phyloP scores from a whole-genome alignment of 2,888 invertebrate species.

The Pantelozetes paolii region DNA sequence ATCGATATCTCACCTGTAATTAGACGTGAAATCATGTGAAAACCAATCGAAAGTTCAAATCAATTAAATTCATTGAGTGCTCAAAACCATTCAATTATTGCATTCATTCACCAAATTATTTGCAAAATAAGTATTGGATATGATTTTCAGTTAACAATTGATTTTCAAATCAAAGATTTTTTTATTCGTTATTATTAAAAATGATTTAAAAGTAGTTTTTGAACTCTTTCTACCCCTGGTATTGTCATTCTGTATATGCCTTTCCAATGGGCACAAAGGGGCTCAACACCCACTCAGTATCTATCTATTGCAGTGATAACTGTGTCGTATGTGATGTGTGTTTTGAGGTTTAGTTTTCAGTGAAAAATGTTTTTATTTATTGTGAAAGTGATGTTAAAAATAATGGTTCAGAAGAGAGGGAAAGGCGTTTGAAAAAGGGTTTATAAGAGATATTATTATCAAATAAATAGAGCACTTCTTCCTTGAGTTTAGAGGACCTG shows the following conservation, averaged over 20 bases:
- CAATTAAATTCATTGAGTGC: not conserved
- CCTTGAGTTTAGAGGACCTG: not conserved
- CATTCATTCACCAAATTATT: not conserved
- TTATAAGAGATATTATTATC: not conserved
- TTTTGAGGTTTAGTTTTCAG: too few species aligned
- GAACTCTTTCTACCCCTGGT: too few species aligned
- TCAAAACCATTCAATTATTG: not conserved
- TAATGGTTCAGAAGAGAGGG: not conserved
- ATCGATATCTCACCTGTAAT: not conserved
- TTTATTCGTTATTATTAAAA: too few species aligned
- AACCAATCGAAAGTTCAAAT: not conserved
- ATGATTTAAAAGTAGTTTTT: too few species aligned
- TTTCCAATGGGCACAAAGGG: too few species aligned
- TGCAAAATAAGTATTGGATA: too few species aligned
- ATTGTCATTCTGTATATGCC: too few species aligned
- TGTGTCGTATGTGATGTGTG: not conserved
- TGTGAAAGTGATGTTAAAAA: not conserved
- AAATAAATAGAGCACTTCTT: conserved; percentile 11
- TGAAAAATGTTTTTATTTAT: too few species aligned
- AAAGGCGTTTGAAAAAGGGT: not conserved
- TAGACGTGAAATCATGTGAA: conserved; percentile 8
- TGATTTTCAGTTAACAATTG: too few species aligned
- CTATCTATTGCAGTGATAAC: too few species aligned
- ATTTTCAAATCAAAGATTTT: too few species aligned
- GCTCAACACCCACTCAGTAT: too few species aligned